A percentile compares a stretch with the other conserved stretches of the same genome.
These are phyloP conservation scores for Dunckerocampus dactyliophorus DNA, from an alignment of 2,113 vertebrate genomes.

Conservation along the genomic window DNA sequence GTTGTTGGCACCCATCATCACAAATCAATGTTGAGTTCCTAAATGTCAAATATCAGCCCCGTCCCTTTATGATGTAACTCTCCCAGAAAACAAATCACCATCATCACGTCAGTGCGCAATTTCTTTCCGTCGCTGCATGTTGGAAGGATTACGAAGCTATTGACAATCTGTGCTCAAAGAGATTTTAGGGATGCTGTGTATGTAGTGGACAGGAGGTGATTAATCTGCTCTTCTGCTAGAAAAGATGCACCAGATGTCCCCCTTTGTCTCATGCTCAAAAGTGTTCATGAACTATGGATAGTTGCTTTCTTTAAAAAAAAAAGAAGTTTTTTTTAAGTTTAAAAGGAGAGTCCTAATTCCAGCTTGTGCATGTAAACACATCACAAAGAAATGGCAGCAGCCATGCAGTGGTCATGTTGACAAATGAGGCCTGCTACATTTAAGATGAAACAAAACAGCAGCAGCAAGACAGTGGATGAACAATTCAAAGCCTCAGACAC, in stretches of 20 bases:
- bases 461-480: conserved; percentile 9
- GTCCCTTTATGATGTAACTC: not conserved
- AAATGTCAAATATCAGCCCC: not conserved
- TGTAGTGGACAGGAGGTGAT: conserved; percentile 7
- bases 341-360: not conserved
- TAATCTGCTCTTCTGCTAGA: conserved; percentile 22
- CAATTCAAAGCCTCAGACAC: not conserved
- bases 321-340: not conserved
- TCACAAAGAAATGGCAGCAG: not conserved
- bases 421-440: conserved; percentile 6
- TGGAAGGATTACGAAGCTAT: conserved; percentile 11
- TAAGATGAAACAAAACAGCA: conserved; percentile 20
- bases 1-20: not conserved
- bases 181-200: not conserved
- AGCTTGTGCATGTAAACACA: not conserved
- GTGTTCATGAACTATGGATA: not conserved
- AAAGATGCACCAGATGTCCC: conserved; percentile 22
- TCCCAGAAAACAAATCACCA: not conserved
- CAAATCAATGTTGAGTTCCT: not conserved
- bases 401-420: conserved; percentile 11
- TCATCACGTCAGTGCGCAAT: not conserved
- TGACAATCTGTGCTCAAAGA: not conserved
- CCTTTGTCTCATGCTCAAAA: conserved; percentile 3
- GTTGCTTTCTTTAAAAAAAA: not conserved
- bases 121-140: not conserved